Conservation (phyloP, 2,888 invertebrate genomes). For the Hymenopus coronatus region DNA sequence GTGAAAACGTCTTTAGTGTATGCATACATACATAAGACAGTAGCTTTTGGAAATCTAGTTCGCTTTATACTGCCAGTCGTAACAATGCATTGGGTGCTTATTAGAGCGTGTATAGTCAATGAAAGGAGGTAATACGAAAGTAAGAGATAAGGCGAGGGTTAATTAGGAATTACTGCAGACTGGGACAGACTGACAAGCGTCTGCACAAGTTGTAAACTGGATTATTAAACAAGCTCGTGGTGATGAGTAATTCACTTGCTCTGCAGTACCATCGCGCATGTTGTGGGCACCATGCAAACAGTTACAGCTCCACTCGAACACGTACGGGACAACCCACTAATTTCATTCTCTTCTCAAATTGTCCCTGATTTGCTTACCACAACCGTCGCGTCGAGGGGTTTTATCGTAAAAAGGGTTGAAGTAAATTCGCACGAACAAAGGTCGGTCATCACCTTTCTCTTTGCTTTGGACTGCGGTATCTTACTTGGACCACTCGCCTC, state of each 20-base stretch:
- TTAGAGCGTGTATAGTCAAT: not conserved
- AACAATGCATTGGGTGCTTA: not conserved
- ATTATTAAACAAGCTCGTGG: not conserved
- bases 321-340: not conserved
- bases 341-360: not conserved
- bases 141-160: not conserved
- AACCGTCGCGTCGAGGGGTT: too few relatives aligned
- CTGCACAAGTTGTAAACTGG: not conserved
- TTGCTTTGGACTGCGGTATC: too few relatives aligned
- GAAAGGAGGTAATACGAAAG: not conserved
- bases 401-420: too few relatives aligned
- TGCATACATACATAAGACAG: too few relatives aligned
- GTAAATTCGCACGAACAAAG: too few relatives aligned
- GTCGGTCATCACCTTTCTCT: too few relatives aligned
- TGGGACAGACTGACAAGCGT: not conserved
- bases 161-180: not conserved
- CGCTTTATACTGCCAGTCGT: not conserved
- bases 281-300: not conserved
- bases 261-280: not conserved
- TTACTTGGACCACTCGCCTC: too few relatives aligned
- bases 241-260: not conserved
- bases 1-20: too few relatives aligned
- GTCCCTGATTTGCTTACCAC: too few relatives aligned
- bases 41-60: too few relatives aligned
- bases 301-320: not conserved